phyloP scores from a whole-genome alignment of 2,113 vertebrate species.

The Tupaia chinensis region DNA sequence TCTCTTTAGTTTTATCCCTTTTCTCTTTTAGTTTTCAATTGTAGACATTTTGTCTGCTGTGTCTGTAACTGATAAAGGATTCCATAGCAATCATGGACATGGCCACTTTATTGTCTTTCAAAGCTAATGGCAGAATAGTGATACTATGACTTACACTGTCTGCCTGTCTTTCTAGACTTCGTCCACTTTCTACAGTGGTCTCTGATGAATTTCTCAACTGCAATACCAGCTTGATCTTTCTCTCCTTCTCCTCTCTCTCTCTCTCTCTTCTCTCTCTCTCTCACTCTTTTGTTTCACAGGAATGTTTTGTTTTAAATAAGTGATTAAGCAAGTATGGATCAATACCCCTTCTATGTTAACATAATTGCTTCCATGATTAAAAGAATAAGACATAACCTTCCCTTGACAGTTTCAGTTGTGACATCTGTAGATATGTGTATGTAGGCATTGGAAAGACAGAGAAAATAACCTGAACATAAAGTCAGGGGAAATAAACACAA shows the following conservation, averaged over 20 bases:
- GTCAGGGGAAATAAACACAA: not conserved
- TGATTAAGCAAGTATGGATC: not conserved
- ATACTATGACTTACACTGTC: not conserved
- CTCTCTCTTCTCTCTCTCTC: not conserved
- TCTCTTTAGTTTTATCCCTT: not conserved
- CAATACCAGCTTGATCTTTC: not conserved
- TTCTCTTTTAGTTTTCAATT: constrained; percentile 14
- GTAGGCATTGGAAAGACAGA: not conserved
- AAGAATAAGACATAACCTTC: not conserved
- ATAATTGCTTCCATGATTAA: constrained; percentile 15
- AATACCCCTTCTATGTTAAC: not conserved
- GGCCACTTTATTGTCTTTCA: constrained; percentile 21
- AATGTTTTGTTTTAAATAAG: not conserved
- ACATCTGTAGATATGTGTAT: not conserved
- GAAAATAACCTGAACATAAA: constrained; percentile 47
- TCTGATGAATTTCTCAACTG: not conserved
- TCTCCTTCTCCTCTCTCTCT: not conserved
- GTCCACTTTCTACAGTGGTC: not conserved
- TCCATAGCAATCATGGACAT: not conserved
- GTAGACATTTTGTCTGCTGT: constrained; percentile 19
- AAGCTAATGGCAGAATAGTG: not conserved
- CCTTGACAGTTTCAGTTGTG: not conserved
- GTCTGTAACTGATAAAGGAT: constrained; percentile 60
- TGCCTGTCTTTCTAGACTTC: constrained; percentile 25
- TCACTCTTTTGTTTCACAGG: not conserved